These are phyloP conservation scores for Platerodrilus igneus DNA, from an alignment of 2,888 invertebrate species.

Conservation along the genomic window DNA sequence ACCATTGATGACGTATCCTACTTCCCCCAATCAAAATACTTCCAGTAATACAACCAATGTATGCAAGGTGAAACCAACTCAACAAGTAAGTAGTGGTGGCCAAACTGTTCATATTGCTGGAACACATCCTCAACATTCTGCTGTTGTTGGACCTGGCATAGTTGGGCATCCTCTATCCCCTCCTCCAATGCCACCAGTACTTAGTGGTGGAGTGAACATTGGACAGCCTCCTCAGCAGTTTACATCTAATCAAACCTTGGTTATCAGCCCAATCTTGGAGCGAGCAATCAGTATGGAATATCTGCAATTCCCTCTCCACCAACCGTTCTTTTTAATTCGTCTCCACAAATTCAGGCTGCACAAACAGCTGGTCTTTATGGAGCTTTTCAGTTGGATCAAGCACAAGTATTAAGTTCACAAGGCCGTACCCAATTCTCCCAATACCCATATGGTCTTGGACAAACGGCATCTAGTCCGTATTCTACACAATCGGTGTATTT, in stretches of 20 bases:
- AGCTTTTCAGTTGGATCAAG: slow-evolving; percentile 66
- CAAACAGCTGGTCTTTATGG: slow-evolving; percentile 65
- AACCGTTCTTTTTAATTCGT: slow-evolving; percentile 75
- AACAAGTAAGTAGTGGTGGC: slow-evolving; percentile 60
- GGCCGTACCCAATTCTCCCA: slow-evolving; percentile 77
- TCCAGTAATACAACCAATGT: slow-evolving; percentile 57
- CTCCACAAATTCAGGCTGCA: slow-evolving; percentile 60
- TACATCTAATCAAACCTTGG: slow-evolving; percentile 53
- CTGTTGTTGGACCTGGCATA: slow-evolving; percentile 41
- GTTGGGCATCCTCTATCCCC: slow-evolving; percentile 55
- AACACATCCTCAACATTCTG: slow-evolving; percentile 46
- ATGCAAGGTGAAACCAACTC: slow-evolving; percentile 78
- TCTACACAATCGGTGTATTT: slow-evolving; percentile 66
- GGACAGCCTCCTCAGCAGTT: slow-evolving; percentile 56
- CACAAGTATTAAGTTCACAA: slow-evolving; percentile 56
- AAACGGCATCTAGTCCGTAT: slow-evolving; percentile 62
- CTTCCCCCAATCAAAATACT: slow-evolving; percentile 50
- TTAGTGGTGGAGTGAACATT: slow-evolving; percentile 45
- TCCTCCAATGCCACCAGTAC: slow-evolving; percentile 57
- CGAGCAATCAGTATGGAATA: slow-evolving; percentile 66
- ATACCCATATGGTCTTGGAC: slow-evolving; percentile 62
- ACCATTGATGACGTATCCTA: slow-evolving; percentile 51
- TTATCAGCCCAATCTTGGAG: slow-evolving; percentile 46
- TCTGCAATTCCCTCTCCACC: slow-evolving; percentile 85
- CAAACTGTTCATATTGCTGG: slow-evolving; percentile 41